phyloP scores from a whole-genome alignment of 1,140 invertebrate genomes.

The Acromyrmex heyeri region DNA sequence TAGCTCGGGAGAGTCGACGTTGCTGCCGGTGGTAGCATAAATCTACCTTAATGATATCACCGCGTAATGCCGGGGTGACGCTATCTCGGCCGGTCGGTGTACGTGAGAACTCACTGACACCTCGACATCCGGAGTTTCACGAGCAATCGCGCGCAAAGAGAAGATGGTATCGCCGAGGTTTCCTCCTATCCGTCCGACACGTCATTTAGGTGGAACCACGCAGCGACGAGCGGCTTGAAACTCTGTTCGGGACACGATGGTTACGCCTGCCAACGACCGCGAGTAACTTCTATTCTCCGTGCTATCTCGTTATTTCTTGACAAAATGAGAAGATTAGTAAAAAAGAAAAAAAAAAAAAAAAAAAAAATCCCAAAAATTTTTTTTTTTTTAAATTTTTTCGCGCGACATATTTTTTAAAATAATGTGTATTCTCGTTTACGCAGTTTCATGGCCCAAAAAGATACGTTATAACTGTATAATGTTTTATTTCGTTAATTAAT shows the following conservation, averaged over 20 bases:
- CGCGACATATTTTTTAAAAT: neutral
- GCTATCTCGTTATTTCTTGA: neutral
- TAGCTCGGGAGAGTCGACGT: slow-evolving; percentile 42
- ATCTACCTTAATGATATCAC: slow-evolving; percentile 84
- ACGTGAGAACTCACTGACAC: slow-evolving; percentile 84
- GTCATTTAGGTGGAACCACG: slow-evolving; percentile 60
- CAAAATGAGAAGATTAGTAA: neutral
- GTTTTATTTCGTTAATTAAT: slow-evolving; percentile 8
- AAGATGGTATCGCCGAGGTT: slow-evolving; percentile 77
- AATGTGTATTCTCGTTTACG: neutral
- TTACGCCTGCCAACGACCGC: slow-evolving; percentile 31
- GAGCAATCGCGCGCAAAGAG: slow-evolving; percentile 72
- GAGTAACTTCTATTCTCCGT: slow-evolving; percentile 25
- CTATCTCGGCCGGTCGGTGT: slow-evolving; percentile 78
- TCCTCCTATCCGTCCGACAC: slow-evolving; percentile 31
- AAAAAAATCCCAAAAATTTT: too few species aligned
- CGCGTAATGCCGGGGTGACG: slow-evolving; percentile 76
- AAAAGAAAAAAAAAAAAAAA: slow-evolving; percentile 3
- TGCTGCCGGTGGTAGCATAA: slow-evolving; percentile 77
- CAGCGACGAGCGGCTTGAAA: slow-evolving; percentile 32
- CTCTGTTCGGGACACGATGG: slow-evolving; percentile 18
- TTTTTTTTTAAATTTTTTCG: too few species aligned
- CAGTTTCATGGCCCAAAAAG: neutral
- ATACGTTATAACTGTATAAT: neutral
- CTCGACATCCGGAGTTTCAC: slow-evolving; percentile 75